Evolutionary conservation across 2,888 invertebrate genomes (phyloP).

Genomic region (Phyto melanocephala): DNA sequence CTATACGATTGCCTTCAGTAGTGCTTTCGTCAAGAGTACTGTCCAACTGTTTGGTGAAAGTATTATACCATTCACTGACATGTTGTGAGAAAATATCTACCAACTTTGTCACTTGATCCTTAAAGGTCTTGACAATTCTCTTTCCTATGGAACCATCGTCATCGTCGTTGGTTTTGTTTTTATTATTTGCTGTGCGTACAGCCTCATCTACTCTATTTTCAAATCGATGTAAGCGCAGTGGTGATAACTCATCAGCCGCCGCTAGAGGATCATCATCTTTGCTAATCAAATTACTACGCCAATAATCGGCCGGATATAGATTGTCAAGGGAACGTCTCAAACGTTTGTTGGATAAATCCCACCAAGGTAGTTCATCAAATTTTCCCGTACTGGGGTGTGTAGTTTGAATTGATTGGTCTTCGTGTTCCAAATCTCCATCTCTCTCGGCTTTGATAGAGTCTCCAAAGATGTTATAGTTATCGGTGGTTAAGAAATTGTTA

Average conservation of each 20-base stretch:
- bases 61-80: constrained; percentile 75
- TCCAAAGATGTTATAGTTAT: constrained; percentile 66
- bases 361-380: constrained; percentile 70
- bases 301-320: constrained; percentile 50
- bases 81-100: constrained; percentile 73
- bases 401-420: background rate
- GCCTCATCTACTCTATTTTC: constrained; percentile 52
- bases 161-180: background rate
- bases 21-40: background rate
- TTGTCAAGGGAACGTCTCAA: constrained; percentile 61
- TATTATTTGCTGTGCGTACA: constrained; percentile 19
- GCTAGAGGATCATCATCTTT: constrained; percentile 66
- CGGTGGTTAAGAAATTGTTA: constrained; percentile 4
- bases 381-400: constrained; percentile 7
- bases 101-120: constrained; percentile 71
- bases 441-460: constrained; percentile 51
- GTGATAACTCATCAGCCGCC: constrained; percentile 41
- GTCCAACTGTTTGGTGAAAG: constrained; percentile 68
- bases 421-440: constrained; percentile 2
- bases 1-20: constrained; percentile 5
- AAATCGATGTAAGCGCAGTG: constrained; percentile 10
- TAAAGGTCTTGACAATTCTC: constrained; percentile 70
- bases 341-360: constrained; percentile 69
- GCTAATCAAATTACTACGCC: constrained; percentile 70
- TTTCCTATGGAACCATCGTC: constrained; percentile 54